Evolutionary conservation across 2,797 vertebrate species (phyloP), one percentile per base, ranked within the genome.

Genomic region (Fistularia commersonii): DNA sequence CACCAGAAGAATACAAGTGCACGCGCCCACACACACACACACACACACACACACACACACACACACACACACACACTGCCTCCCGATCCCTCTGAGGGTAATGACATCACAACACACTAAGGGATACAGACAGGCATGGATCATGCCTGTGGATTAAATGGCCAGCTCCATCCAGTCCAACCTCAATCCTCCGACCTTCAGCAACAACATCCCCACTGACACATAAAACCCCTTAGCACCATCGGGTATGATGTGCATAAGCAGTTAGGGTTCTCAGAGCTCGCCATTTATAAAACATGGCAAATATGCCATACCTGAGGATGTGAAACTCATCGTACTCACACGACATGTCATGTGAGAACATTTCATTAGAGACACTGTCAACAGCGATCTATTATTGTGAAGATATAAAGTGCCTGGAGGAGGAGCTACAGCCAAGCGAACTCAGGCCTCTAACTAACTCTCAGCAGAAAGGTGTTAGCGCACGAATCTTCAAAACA

Each of bases 391-490:
- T 81, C 74, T 79, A 70, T 76, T 74, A 66, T 69, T 68, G 61
- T 59, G 71, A 61, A 41, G 77, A 69, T 61, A 36, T 11, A 11
- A 46, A 69, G 61, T 0, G 75, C 66, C 75, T 51, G 70, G 62
- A 69, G 81, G 77, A 68, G 84, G 77, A 71, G 79, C 71, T 54
- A 69, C 43, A 41, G 12, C 3, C 47, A 63, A 47, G 54, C 71
- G 53, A 62, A 52, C 45, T 7, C 68, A 12, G 76, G 65, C 72
- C 68, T 66, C 63, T 74, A 75, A 85, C 77, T 72, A 75, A 82
- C 79, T 83, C 76, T 70, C 71, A 64, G 64, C 9, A 78, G 77
- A 81, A 82, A 88, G 79, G 84, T 82, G 82, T 72, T 77, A 79
- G 86, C 61, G 76, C 72, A 66, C 41, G 74, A 71, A 72, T 83